phyloP scores from a whole-genome alignment of 1,140 invertebrate species.

The Helicoverpa armigera region DNA sequence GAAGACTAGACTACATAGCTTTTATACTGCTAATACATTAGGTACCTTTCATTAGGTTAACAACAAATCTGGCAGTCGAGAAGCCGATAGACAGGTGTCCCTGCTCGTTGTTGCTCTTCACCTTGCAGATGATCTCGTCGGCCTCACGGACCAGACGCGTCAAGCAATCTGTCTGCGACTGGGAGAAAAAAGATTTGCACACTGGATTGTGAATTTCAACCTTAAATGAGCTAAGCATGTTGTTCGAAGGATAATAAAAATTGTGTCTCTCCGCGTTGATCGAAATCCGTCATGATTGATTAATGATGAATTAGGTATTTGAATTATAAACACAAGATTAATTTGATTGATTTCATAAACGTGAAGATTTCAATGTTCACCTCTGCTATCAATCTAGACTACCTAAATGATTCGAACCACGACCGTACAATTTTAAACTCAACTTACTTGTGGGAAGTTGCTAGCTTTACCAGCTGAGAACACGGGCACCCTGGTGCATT shows the following conservation, averaged over 20 bases:
- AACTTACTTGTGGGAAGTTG: constrained; percentile 68
- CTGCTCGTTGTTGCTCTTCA: constrained; percentile 76
- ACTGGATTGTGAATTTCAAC: too few species aligned
- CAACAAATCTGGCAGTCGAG: constrained; percentile 73
- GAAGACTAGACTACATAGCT: too few species aligned
- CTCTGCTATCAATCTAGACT: too few species aligned
- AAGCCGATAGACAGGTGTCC: constrained; percentile 80
- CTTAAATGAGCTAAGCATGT: not conserved
- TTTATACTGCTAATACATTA: too few species aligned
- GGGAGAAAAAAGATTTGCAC: not conserved
- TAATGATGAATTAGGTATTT: not conserved
- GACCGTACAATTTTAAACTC: not conserved
- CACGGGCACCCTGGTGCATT: constrained; percentile 77
- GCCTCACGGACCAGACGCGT: constrained; percentile 77
- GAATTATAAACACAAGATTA: not conserved
- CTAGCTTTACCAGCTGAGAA: constrained; percentile 71
- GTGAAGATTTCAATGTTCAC: too few species aligned
- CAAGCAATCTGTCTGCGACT: constrained; percentile 61
- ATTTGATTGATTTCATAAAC: too few species aligned
- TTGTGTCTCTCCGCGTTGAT: too few species aligned
- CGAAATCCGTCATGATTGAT: too few species aligned
- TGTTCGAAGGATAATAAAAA: too few species aligned
- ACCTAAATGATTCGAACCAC: too few species aligned
- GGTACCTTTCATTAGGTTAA: constrained; percentile 78
- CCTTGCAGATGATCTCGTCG: constrained; percentile 78